Conservation (phyloP, 2,113 vertebrate species). For the Nesogale talazaci region DNA sequence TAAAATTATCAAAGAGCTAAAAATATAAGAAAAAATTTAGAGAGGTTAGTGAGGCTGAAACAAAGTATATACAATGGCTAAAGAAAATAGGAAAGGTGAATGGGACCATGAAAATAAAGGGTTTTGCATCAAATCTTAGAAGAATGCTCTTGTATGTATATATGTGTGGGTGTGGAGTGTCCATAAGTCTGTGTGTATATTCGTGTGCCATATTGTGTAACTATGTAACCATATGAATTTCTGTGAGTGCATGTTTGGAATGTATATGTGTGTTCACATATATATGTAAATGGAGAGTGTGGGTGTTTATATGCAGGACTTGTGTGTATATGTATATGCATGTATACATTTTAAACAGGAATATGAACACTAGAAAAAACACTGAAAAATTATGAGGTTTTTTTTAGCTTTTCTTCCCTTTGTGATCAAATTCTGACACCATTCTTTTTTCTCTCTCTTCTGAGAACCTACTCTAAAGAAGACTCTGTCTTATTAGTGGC, state of each 20-base stretch:
- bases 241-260: background rate
- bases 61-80: background rate
- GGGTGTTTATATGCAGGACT: background rate
- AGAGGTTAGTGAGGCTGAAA: background rate
- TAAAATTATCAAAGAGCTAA: background rate
- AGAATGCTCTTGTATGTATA: background rate
- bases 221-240: background rate
- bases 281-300: background rate
- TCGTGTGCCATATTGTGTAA: background rate
- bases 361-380: background rate
- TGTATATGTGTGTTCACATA: background rate
- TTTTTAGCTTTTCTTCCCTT: background rate
- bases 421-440: background rate
- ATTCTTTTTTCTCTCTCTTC: background rate
- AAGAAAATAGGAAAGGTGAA: background rate
- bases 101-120: background rate
- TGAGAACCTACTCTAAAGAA: background rate
- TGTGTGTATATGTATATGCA: background rate
- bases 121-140: background rate
- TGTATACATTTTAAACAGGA: background rate
- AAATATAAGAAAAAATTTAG: background rate
- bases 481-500: background rate
- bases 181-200: too few species aligned
- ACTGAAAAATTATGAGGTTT: background rate
- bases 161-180: background rate